These are phyloP conservation scores for Rhombomys opimus DNA, from an alignment of 2,113 vertebrate genomes.

Conservation along the genomic window DNA sequence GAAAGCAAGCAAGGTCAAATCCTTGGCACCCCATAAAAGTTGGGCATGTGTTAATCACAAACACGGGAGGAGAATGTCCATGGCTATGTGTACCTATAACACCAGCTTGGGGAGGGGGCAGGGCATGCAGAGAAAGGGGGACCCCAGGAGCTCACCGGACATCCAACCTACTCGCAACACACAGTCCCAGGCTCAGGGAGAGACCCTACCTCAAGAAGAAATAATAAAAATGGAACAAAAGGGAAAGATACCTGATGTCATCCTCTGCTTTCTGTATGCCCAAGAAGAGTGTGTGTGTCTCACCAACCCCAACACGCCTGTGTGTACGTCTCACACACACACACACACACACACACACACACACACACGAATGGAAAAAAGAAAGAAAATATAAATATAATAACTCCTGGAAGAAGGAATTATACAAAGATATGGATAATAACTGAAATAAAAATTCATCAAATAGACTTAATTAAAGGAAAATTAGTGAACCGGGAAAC, in stretches of 20 bases:
- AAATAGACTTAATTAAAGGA: neutral
- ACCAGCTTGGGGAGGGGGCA: neutral
- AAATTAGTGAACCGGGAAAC: neutral
- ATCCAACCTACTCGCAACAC: neutral
- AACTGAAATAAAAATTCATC: neutral
- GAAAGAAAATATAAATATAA: neutral
- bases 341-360: neutral
- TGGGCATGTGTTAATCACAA: neutral
- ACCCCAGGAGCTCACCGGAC: neutral
- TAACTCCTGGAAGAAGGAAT: neutral
- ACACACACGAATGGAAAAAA: neutral
- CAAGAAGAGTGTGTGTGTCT: neutral
- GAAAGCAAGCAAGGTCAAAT: neutral
- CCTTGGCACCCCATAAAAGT: neutral
- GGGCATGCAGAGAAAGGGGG: neutral
- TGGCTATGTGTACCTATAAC: no score
- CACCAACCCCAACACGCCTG: neutral
- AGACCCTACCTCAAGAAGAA: neutral
- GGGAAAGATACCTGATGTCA: neutral
- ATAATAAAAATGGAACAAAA: neutral
- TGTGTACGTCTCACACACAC: neutral
- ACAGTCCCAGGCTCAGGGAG: neutral
- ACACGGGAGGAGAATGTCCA: neutral
- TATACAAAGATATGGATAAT: neutral
- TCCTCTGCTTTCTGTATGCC: neutral